phyloP scores from a whole-genome alignment of 2,797 vertebrate genomes.

The Danio albolineatus region DNA sequence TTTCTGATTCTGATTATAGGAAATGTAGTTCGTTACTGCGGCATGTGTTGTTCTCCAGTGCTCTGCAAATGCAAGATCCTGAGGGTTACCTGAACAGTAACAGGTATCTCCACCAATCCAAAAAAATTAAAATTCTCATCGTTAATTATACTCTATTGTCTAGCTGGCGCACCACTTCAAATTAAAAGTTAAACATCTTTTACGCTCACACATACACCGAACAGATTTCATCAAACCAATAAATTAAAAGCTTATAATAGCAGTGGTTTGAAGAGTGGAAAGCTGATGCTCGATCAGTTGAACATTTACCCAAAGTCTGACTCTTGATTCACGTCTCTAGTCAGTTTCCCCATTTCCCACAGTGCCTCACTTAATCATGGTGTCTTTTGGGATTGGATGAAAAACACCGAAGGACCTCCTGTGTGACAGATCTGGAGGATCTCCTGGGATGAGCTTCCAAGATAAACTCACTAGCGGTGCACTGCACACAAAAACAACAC shows the following conservation, averaged over 20 bases:
- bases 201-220: not conserved
- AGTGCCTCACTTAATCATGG: slow-evolving; percentile 11
- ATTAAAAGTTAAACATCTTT: not conserved
- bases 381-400: slow-evolving; percentile 11
- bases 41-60: no score
- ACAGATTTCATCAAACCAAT: not conserved
- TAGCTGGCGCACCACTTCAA: not conserved
- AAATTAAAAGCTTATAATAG: not conserved
- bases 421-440: slow-evolving; percentile 33
- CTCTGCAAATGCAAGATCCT: no score
- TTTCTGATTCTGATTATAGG: no score
- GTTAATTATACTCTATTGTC: no score
- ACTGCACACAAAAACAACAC: slow-evolving; percentile 29
- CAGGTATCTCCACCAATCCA: no score
- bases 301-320: not conserved
- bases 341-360: slow-evolving; percentile 9
- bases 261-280: not conserved
- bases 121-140: no score
- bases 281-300: slow-evolving; percentile 1
- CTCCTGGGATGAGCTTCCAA: slow-evolving; percentile 30
- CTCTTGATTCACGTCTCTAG: slow-evolving; percentile 3
- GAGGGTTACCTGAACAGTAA: no score
- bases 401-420: slow-evolving; percentile 23
- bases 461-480: slow-evolving; percentile 27
- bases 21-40: no score